A percentile compares a stretch with the other conserved stretches of the same genome.
These are phyloP conservation scores for Zoanthus solanderi DNA, from an alignment of 92 coral and sea anemone species.

Conservation along the genomic window DNA sequence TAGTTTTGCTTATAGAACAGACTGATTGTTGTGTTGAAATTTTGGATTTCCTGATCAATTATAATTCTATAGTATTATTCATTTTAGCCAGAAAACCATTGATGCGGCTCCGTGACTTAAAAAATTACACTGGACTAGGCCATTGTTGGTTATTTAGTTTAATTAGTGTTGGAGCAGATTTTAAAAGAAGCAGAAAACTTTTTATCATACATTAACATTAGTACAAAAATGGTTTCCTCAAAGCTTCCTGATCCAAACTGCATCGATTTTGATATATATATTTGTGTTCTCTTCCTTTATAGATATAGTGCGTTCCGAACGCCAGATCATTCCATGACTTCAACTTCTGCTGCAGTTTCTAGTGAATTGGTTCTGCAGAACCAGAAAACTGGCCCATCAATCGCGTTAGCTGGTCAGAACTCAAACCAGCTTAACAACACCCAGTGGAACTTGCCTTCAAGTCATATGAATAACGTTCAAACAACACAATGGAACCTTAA, in stretches of 20 bases:
- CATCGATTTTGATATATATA: not conserved
- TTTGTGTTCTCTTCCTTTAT: not conserved
- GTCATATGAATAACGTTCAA: not conserved
- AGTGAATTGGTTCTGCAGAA: not conserved
- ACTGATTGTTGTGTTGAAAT: not conserved
- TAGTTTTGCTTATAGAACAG: not conserved
- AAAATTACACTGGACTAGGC: no score
- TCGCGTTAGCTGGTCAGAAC: not conserved
- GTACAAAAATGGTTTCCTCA: no score
- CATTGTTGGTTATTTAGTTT: no score
- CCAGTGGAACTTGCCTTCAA: constrained; percentile 22
- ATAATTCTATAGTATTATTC: no score
- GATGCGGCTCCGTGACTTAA: not conserved
- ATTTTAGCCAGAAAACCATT: no score
- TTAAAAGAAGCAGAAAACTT: no score
- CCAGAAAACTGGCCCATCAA: not conserved
- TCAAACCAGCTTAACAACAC: constrained; percentile 5
- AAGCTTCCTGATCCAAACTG: no score
- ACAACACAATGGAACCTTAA: not conserved
- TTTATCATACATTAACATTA: no score
- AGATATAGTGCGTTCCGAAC: constrained; percentile 38
- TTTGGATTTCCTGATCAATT: no score
- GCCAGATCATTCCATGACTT: constrained; percentile 11
- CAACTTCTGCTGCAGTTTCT: constrained; percentile 7
- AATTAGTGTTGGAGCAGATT: no score